phyloP scores from a whole-genome alignment of 2,888 invertebrate genomes.

The Drosophila quinaria region DNA sequence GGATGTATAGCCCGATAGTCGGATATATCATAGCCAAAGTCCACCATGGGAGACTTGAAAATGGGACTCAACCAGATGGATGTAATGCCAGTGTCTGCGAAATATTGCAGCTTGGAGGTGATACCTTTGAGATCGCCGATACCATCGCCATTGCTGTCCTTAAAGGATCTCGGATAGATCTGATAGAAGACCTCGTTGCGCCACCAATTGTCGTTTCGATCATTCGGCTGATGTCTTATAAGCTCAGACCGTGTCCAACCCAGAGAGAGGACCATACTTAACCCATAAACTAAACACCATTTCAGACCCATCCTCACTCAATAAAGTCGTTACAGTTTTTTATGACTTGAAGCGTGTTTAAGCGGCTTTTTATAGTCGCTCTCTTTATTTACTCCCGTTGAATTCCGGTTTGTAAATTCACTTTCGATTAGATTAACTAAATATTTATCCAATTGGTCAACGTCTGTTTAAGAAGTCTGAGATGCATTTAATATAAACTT shows the following conservation, averaged over 20 bases:
- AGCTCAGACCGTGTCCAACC: background rate
- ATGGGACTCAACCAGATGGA: constrained; percentile 91
- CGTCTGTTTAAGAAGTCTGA: constrained; percentile 11
- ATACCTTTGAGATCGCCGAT: constrained; percentile 89
- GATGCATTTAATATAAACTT: constrained; percentile 11
- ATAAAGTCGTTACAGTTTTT: constrained; percentile 35
- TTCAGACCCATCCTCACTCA: constrained; percentile 43
- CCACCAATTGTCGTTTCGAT: constrained; percentile 89
- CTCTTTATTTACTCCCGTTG: constrained; percentile 25
- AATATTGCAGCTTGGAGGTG: constrained; percentile 87
- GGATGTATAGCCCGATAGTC: constrained; percentile 90
- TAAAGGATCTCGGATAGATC: constrained; percentile 92
- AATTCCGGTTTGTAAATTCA: constrained; percentile 37
- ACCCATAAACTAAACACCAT: constrained; percentile 17
- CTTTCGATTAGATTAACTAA: constrained; percentile 28
- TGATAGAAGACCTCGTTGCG: constrained; percentile 91
- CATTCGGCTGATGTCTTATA: background rate
- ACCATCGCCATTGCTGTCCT: constrained; percentile 92
- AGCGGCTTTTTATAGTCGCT: constrained; percentile 60
- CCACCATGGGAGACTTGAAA: constrained; percentile 88
- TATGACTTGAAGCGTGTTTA: constrained; percentile 3
- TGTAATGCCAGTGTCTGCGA: constrained; percentile 89
- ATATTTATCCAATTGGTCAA: constrained; percentile 62
- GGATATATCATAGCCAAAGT: constrained; percentile 92
- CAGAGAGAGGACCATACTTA: constrained; percentile 22